A percentile compares a stretch with the other conserved stretches of the same genome.
These are phyloP conservation scores for Eunapius fragilis DNA, from an alignment of 37 sponge, comb jelly and placozoan genomes.

Conservation along the genomic window DNA sequence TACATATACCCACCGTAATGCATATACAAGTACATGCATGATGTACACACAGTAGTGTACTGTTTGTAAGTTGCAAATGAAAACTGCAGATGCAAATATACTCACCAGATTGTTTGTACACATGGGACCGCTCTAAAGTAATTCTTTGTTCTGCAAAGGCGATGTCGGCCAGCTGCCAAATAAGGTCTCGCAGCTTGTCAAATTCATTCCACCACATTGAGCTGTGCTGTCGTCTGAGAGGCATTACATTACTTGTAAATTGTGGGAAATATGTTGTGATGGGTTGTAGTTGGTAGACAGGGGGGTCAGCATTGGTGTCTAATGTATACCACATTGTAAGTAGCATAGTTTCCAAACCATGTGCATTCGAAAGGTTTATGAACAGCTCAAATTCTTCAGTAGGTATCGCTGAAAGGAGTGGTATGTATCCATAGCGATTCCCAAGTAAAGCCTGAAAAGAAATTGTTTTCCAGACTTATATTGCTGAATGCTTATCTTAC, in stretches of 20 bases:
- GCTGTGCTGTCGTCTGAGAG: constrained; percentile 7
- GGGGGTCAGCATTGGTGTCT: constrained; percentile 57
- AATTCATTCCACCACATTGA: constrained; percentile 42
- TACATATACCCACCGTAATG: neutral
- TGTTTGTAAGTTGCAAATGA: neutral
- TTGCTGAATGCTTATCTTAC: too few relatives aligned
- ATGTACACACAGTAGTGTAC: neutral
- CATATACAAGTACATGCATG: neutral
- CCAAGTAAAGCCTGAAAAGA: constrained; percentile 66
- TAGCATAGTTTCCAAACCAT: constrained; percentile 10
- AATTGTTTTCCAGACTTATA: too few relatives aligned
- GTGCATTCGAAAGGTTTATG: neutral
- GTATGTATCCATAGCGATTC: constrained; percentile 76
- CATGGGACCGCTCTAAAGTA: constrained; percentile 15
- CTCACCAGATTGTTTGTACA: constrained; percentile 48
- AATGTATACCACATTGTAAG: constrained; percentile 59
- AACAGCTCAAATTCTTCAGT: constrained; percentile 24
- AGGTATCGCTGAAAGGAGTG: constrained; percentile 65
- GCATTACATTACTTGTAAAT: constrained; percentile 1
- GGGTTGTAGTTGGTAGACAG: constrained; percentile 60
- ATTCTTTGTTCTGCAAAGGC: constrained; percentile 13
- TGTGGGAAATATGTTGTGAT: constrained; percentile 43
- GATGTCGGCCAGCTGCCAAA: constrained; percentile 17
- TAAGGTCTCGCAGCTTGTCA: constrained; percentile 19
- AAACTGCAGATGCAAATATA: neutral